Evolutionary conservation across 1,140 invertebrate species (phyloP), one percentile per base, ranked within the genome.

Genomic region (Trichoplusia ni): DNA sequence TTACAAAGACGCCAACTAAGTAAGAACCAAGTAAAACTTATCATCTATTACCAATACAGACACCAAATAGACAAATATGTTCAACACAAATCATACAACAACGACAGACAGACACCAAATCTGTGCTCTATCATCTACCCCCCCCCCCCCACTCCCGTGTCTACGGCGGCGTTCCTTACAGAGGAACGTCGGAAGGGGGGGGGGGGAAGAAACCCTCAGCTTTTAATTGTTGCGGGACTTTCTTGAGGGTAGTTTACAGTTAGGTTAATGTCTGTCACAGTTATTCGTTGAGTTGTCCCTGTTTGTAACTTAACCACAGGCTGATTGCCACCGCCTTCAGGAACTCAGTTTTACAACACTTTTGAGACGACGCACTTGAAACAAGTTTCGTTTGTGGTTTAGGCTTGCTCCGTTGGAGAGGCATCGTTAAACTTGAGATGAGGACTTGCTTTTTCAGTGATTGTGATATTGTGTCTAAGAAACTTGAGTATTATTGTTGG

Each of bases 111-210:
- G 35, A 47, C 40, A 42, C 23, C 25, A 76, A 73, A 71, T 71
- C 69, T 71, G 65, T 56, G 65, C 65, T 64, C 61, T 58, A 64
- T 67, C 69, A 60, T 71, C 60, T 67, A 58, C 0, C 19, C 21
- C n/a, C 18, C 40, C n/a, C 19, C 3, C 19, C 18, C 19, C 38
- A 19, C 38, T 8, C 40, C 40, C 2, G 37, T 40, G 29, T 4
- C 47, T 35, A n/a, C 33, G 35, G 2, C 13, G n/a, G 38, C 37
- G 37, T 13, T 14, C 19, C 5, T 42, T 31, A 46, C 44, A 46
- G 37, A 21, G 53, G 40, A 14, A n/a, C 25, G 23, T 21, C 54
- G 9, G 31, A 51, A 44, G 23, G 37, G n/a, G n/a, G n/a, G n/a
- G n/a, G n/a, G n/a, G n/a, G n/a, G n/a, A n/a, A n/a, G n/a, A n/a